Conservation (phyloP, 2,113 vertebrate genomes). For the Micromys minutus region DNA sequence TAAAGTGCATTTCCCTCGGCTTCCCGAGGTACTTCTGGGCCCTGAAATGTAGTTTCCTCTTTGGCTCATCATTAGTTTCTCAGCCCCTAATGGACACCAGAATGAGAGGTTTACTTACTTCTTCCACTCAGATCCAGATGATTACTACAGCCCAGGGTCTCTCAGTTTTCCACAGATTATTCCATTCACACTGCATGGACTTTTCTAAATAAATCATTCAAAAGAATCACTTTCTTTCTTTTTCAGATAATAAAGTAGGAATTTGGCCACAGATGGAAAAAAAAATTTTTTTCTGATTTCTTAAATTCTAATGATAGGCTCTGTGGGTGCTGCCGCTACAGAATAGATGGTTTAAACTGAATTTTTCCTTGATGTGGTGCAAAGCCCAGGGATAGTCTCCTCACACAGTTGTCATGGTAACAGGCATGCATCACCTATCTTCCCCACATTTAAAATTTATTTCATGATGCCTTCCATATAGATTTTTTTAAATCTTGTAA, state of each 20-base stretch:
- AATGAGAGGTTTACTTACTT: not conserved
- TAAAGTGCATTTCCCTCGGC: not conserved
- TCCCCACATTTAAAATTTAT: constrained; percentile 26
- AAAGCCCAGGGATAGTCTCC: constrained; percentile 59
- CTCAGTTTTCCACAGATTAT: constrained; percentile 71
- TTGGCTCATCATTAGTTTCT: not conserved
- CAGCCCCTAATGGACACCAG: not conserved
- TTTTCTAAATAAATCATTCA: constrained; percentile 79
- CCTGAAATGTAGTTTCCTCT: not conserved
- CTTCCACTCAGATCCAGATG: constrained; percentile 42
- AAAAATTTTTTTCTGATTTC: constrained; percentile 60
- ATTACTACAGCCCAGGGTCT: constrained; percentile 48
- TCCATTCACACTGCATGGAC: constrained; percentile 63
- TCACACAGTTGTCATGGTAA: constrained; percentile 58
- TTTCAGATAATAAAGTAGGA: constrained; percentile 69
- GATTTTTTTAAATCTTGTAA: not conserved
- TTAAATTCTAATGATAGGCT: constrained; percentile 69
- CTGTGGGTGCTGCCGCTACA: constrained; percentile 47
- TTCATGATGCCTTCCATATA: not conserved
- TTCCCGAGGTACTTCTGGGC: not conserved
- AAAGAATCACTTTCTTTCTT: constrained; percentile 74
- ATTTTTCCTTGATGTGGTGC: constrained; percentile 48
- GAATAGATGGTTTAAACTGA: constrained; percentile 51
- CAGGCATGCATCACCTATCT: constrained; percentile 43
- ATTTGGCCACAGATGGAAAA: constrained; percentile 65